Evolutionary conservation across 1,140 invertebrate species (phyloP).

Genomic region (Nasonia vitripennis): DNA sequence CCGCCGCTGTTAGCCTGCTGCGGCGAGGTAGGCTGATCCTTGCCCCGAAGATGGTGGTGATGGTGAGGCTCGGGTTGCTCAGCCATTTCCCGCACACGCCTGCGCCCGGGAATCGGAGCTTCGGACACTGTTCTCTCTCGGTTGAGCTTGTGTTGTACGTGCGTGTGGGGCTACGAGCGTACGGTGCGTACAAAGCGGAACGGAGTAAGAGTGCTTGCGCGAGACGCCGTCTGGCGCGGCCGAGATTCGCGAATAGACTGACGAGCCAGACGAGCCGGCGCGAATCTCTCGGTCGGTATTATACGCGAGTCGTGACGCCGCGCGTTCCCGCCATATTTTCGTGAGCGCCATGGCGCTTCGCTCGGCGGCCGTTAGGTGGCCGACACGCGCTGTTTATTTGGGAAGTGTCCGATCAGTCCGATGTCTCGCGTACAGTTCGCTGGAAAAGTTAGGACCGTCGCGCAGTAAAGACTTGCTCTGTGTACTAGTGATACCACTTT

Average conservation of each 20-base stretch:
- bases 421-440: not conserved
- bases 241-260: not conserved
- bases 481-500: not conserved
- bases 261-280: not conserved
- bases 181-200: no score
- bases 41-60: slow-evolving; percentile 25
- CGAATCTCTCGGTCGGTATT: not conserved
- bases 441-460: not conserved
- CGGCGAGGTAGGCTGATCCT: slow-evolving; percentile 16
- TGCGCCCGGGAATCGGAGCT: not conserved
- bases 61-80: slow-evolving; percentile 37
- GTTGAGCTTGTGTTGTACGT: not conserved
- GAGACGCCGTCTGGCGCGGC: not conserved
- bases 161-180: no score
- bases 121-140: not conserved
- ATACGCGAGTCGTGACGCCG: not conserved
- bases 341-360: not conserved
- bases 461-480: not conserved
- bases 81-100: slow-evolving; percentile 46
- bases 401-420: not conserved
- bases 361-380: not conserved
- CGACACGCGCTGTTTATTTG: not conserved
- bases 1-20: slow-evolving; percentile 6
- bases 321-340: not conserved
- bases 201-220: not conserved